Evolutionary conservation across 2,113 vertebrate genomes (phyloP).

Genomic region (Neoarius graeffei): DNA sequence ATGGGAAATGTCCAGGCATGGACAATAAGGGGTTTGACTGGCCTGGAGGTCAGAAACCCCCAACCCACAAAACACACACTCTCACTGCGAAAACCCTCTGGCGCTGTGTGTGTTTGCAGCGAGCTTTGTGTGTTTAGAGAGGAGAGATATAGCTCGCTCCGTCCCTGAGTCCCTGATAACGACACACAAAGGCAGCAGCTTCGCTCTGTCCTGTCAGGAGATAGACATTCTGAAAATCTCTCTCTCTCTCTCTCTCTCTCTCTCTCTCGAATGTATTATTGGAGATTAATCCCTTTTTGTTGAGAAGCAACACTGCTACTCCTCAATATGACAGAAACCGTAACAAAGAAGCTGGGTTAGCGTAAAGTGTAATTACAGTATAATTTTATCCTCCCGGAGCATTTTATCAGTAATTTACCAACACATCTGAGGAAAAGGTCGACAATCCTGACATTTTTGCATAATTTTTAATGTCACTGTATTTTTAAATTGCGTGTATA

Average conservation of each 20-base stretch:
- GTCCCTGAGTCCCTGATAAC: constrained; percentile 38
- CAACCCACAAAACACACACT: constrained; percentile 55
- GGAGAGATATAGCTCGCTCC: constrained; percentile 23
- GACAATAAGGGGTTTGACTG: constrained; percentile 67
- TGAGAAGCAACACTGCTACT: not conserved
- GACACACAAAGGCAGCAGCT: constrained; percentile 23
- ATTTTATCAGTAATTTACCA: not conserved
- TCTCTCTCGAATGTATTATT: not conserved
- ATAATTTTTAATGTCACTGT: not conserved
- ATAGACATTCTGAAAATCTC: not conserved
- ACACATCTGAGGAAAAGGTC: not conserved
- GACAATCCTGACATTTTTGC: not conserved
- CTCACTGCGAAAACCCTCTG: constrained; percentile 31
- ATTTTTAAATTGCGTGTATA: not conserved
- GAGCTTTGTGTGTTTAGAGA: constrained; percentile 23
- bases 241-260: not conserved
- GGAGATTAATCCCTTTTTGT: not conserved
- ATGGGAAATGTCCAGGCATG: constrained; percentile 64
- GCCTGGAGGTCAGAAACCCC: constrained; percentile 65
- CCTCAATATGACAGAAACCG: not conserved
- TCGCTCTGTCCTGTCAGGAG: not conserved
- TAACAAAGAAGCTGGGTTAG: not conserved
- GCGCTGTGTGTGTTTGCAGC: constrained; percentile 44
- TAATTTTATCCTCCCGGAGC: not conserved
- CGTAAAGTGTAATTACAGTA: not conserved